Evolutionary conservation across 2,797 vertebrate genomes (phyloP).

Genomic region (Ptychobarbus kaznakovi): DNA sequence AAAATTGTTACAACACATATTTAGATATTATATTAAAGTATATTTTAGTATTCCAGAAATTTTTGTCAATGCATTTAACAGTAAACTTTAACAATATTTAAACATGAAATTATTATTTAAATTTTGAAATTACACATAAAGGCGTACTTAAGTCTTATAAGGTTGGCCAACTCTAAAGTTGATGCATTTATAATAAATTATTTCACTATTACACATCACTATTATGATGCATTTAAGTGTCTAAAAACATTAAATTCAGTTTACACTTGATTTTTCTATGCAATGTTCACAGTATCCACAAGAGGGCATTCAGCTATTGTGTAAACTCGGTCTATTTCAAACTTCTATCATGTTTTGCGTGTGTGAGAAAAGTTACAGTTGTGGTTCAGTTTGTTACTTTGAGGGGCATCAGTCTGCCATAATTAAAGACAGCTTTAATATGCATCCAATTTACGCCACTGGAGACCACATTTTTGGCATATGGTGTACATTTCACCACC

Average conservation of each 20-base stretch:
- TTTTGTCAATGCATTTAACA: not conserved
- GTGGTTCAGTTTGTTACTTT: constrained; percentile 7
- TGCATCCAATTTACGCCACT: constrained; percentile 5
- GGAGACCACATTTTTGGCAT: constrained; percentile 10
- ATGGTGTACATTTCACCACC: constrained; percentile 16
- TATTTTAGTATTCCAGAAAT: not conserved
- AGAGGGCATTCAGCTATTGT: constrained; percentile 2
- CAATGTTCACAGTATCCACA: not conserved
- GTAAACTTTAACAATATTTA: not conserved
- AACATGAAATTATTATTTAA: too few relatives aligned
- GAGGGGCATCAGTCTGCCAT: constrained; percentile 12
- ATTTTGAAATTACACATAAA: not conserved
- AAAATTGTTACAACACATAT: not conserved
- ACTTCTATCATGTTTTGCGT: not conserved
- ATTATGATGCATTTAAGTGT: not conserved
- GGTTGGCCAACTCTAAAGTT: not conserved
- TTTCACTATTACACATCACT: too few relatives aligned
- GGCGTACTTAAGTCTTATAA: not conserved
- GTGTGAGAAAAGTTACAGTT: not conserved
- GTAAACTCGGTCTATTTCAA: not conserved
- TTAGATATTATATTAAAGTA: not conserved
- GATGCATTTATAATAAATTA: not conserved
- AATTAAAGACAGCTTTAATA: constrained; percentile 35
- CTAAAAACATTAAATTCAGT: not conserved
- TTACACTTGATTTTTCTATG: not conserved